phyloP scores from a whole-genome alignment of 2,888 invertebrate species.

The Oxytorus armatus region DNA sequence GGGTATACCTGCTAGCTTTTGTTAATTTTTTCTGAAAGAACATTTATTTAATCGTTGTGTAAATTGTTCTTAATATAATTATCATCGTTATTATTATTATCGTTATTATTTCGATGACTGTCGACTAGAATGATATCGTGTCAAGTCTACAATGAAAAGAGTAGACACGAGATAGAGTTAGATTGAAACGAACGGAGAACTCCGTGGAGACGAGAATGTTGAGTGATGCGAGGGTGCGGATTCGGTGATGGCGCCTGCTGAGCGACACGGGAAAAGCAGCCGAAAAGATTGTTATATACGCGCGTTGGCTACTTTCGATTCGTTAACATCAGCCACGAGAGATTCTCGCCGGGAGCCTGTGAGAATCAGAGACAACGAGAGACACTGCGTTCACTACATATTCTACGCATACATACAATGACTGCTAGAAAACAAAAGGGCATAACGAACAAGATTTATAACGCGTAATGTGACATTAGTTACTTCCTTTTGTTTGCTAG shows the following conservation, averaged over 20 bases:
- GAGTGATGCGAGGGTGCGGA: slow-evolving; percentile 83
- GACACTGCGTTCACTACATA: slow-evolving; percentile 34
- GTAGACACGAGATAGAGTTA: not conserved
- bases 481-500: not conserved
- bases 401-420: slow-evolving; percentile 27
- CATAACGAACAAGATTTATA: not conserved
- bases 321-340: slow-evolving; percentile 40
- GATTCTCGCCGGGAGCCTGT: slow-evolving; percentile 51
- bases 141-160: slow-evolving; percentile 6
- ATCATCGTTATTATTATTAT: too few relatives aligned
- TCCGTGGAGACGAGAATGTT: slow-evolving; percentile 75
- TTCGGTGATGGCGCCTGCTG: slow-evolving; percentile 83
- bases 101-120: not conserved
- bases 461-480: not conserved
- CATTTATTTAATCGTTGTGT: too few relatives aligned
- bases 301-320: slow-evolving; percentile 66
- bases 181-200: slow-evolving; percentile 68
- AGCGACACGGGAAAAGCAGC: slow-evolving; percentile 79
- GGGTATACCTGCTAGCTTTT: too few relatives aligned
- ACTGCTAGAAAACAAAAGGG: not conserved
- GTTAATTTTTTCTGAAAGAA: too few relatives aligned
- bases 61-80: too few relatives aligned
- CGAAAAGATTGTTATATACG: slow-evolving; percentile 67
- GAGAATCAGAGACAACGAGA: slow-evolving; percentile 50
- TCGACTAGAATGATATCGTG: not conserved